These are phyloP conservation scores for Athripsodes cinereus DNA, from an alignment of 2,888 invertebrate genomes.

Conservation along the genomic window DNA sequence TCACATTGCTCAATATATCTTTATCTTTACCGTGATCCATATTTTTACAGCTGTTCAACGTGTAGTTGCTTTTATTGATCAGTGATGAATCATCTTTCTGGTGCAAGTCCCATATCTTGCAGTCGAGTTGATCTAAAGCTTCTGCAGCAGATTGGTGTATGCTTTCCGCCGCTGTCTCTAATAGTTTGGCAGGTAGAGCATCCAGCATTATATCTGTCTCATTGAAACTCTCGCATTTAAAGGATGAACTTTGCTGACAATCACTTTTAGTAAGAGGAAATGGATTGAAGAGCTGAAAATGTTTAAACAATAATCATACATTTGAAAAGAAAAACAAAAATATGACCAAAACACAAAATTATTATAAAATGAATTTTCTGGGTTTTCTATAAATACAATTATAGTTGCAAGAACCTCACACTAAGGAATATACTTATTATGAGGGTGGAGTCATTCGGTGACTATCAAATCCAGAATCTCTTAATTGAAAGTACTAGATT, in stretches of 20 bases:
- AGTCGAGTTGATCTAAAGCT: slow-evolving; percentile 18
- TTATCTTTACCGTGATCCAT: slow-evolving; percentile 17
- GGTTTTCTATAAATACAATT: too few relatives aligned
- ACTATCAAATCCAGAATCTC: too few relatives aligned
- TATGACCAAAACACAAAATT: too few relatives aligned
- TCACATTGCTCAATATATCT: slow-evolving; percentile 6
- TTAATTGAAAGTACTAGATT: too few relatives aligned
- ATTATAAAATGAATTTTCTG: too few relatives aligned
- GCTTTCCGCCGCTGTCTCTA: slow-evolving; percentile 22
- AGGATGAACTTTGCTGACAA: slow-evolving; percentile 22
- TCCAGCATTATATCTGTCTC: slow-evolving; percentile 26
- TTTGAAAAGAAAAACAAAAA: too few relatives aligned
- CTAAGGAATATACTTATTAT: too few relatives aligned
- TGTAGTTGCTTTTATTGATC: slow-evolving; percentile 10
- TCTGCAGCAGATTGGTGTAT: slow-evolving; percentile 17
- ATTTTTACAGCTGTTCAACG: slow-evolving; percentile 9
- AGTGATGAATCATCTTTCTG: slow-evolving; percentile 19
- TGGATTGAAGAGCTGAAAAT: slow-evolving; percentile 23
- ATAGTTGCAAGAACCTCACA: too few relatives aligned
- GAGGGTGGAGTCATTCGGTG: too few relatives aligned
- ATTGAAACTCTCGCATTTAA: slow-evolving; percentile 26
- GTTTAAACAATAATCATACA: too few relatives aligned
- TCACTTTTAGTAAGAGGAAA: slow-evolving; percentile 19
- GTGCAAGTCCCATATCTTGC: slow-evolving; percentile 25
- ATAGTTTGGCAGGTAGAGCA: slow-evolving; percentile 23